These are phyloP conservation scores for Parapristionchus giblindavisi DNA, from an alignment of 2,888 invertebrate species.

Conservation along the genomic window DNA sequence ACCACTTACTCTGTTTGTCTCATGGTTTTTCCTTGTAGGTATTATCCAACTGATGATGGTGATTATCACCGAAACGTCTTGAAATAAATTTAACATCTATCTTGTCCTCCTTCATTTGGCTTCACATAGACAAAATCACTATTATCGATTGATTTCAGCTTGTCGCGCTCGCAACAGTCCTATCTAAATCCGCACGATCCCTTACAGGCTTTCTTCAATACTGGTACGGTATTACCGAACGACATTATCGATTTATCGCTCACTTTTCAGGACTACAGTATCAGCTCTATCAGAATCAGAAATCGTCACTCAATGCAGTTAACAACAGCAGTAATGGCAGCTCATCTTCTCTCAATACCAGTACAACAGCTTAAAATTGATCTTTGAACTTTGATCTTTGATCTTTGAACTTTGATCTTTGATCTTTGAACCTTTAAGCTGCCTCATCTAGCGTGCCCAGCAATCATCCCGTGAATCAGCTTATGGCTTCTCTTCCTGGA, in stretches of 20 bases:
- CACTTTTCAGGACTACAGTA: constrained; percentile 58
- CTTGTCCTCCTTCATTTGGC: too few species aligned
- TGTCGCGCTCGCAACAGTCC: constrained; percentile 24
- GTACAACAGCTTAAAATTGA: neutral
- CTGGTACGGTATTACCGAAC: constrained; percentile 43
- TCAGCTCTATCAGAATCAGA: constrained; percentile 63
- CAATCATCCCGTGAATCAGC: constrained; percentile 35
- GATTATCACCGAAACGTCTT: too few species aligned
- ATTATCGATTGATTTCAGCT: constrained; percentile 9
- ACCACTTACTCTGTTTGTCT: neutral
- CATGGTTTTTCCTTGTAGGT: too few species aligned
- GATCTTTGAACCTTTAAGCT: neutral
- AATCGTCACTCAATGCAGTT: neutral
- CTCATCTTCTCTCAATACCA: neutral
- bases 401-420: neutral
- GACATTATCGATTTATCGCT: neutral
- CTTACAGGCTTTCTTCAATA: constrained; percentile 66
- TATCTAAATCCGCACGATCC: constrained; percentile 53
- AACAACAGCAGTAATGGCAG: neutral
- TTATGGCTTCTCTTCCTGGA: constrained; percentile 54
- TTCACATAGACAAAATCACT: neutral
- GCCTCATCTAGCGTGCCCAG: constrained; percentile 1
- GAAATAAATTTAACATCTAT: too few species aligned
- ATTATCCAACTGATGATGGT: too few species aligned
- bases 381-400: neutral